Conservation (phyloP, 1,140 invertebrate species). For the Philotrypesis tridentata region DNA sequence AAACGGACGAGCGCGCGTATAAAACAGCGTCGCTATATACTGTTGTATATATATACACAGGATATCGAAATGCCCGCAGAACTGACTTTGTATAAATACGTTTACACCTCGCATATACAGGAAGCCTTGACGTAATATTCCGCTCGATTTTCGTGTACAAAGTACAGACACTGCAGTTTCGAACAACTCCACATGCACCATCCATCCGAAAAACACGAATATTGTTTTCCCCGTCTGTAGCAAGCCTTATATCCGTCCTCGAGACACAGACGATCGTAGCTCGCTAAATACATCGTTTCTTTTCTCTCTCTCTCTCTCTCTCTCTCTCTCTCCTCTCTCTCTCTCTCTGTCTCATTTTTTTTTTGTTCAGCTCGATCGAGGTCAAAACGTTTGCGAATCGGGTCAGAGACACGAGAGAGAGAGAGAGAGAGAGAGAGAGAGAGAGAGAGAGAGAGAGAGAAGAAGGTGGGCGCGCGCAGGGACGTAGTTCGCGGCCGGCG, state of each 20-base stretch:
- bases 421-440: too few relatives aligned
- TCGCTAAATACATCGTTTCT: conserved; percentile 2
- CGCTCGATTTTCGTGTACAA: too few relatives aligned
- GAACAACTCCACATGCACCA: too few relatives aligned
- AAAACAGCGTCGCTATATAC: not conserved
- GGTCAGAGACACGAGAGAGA: conserved; percentile 43
- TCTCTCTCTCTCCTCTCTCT: too few relatives aligned
- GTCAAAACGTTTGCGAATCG: conserved; percentile 42
- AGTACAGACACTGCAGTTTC: too few relatives aligned
- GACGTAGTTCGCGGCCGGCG: not conserved
- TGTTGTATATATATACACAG: not conserved
- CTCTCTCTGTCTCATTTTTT: not conserved
- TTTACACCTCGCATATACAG: not conserved
- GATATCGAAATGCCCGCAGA: conserved; percentile 8
- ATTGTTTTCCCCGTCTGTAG: too few relatives aligned
- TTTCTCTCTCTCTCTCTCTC: conserved; percentile 25
- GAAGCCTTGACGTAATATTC: not conserved
- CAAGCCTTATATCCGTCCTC: not conserved
- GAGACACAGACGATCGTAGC: not conserved
- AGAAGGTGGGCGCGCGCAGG: conserved; percentile 8
- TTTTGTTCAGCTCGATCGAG: conserved; percentile 19
- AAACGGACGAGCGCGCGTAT: not conserved
- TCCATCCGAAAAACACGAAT: not conserved
- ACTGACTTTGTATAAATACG: not conserved
- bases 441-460: too few relatives aligned